Percentiles rank a stretch among this genome's conserved stretches.
These are phyloP conservation scores for Okapia johnstoni DNA, from an alignment of 2,113 vertebrate species.

Conservation along the genomic window DNA sequence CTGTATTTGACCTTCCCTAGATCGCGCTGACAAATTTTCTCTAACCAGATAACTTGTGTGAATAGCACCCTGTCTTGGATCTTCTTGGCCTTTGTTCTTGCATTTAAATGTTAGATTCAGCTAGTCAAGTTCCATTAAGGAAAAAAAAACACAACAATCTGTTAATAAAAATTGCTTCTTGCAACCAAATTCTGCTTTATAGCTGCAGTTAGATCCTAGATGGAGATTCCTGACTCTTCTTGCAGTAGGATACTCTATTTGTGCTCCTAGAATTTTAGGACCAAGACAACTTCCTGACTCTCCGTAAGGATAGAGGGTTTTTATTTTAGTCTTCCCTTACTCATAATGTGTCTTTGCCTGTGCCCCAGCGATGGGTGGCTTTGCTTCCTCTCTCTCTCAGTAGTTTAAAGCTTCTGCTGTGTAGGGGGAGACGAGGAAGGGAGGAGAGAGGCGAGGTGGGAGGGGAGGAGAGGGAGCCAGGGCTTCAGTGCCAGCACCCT, in stretches of 20 bases:
- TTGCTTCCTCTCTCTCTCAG: neutral
- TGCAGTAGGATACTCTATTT: neutral
- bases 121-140: neutral
- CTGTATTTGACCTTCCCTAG: neutral
- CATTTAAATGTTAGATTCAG: neutral
- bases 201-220: neutral
- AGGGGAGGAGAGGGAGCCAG: too few relatives aligned
- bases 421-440: neutral
- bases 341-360: neutral
- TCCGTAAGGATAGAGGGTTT: neutral
- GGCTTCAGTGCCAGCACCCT: neutral
- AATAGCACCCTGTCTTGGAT: neutral
- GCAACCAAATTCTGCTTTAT: neutral
- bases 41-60: neutral
- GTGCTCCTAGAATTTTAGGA: neutral
- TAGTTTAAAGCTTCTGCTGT: neutral
- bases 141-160: neutral
- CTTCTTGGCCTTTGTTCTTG: neutral
- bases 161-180: neutral
- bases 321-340: neutral
- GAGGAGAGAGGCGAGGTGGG: neutral
- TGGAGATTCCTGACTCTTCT: neutral
- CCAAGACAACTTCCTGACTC: neutral
- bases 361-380: neutral
- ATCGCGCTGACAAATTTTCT: neutral